phyloP scores from a whole-genome alignment of 1,140 invertebrate species.

The Chrysopa pallens region DNA sequence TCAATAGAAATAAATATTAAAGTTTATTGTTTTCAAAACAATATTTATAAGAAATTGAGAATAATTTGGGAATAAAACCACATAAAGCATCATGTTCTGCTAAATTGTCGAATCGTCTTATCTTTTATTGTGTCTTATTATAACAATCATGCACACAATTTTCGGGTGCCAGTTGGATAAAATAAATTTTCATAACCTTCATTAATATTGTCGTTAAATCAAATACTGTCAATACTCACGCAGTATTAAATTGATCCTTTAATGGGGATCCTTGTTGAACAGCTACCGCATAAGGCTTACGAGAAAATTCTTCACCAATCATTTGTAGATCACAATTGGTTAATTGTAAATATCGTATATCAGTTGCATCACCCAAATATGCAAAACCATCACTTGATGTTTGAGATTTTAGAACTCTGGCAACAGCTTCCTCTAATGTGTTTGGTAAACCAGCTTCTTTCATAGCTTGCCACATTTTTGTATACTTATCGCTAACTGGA shows the following conservation, averaged over 20 bases:
- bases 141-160: no score
- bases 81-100: no score
- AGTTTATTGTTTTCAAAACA: no score
- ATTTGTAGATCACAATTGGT: constrained; percentile 82
- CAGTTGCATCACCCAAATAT: constrained; percentile 85
- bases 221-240: constrained; percentile 55
- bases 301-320: constrained; percentile 89
- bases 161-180: no score
- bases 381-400: constrained; percentile 76
- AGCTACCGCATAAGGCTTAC: constrained; percentile 91
- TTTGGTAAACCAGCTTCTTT: constrained; percentile 68
- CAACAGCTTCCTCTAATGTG: constrained; percentile 56
- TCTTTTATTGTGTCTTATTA: no score
- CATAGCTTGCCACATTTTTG: constrained; percentile 97
- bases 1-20: not conserved
- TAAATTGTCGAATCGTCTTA: no score
- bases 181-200: no score
- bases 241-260: constrained; percentile 80
- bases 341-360: constrained; percentile 68
- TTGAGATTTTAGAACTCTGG: constrained; percentile 53
- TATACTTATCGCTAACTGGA: constrained; percentile 94
- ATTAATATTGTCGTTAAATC: no score
- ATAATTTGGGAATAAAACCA: no score
- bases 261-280: constrained; percentile 90
- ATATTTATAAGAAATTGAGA: no score